Evolutionary conservation across 2,888 invertebrate species (phyloP), one percentile per base, ranked within the genome.

Genomic region (Yponomeuta cagnagella): DNA sequence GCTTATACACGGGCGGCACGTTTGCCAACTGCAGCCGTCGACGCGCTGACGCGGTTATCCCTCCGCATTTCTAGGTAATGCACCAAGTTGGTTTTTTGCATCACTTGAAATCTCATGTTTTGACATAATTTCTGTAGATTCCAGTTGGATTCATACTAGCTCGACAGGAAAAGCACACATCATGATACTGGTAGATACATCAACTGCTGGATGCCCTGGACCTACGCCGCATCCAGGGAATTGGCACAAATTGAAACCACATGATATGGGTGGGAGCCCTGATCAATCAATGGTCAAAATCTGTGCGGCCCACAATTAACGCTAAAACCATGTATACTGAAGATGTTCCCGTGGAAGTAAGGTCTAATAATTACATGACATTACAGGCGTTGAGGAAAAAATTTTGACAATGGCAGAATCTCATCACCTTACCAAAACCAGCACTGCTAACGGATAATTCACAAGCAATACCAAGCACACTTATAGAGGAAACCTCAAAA

Each of bases 391-490:
- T 76, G 15, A 71, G 74, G 74, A 72, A 73, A 76, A 75, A 75
- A 77, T 76, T 74, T 76, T 79, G 77, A 77, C 77, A 79, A 80
- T 76, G 79, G 80, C 80, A 84, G 77, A 80, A 83, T 79, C 76
- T 77, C 73, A 79, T 80, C 77, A 80, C 79, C 85, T 85, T 86
- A 86, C 84, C 84, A 70, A 77, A 76, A 79, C 76, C n/a, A 65
- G 30, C 65, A 48, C 48, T 58, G 2, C 15, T 58, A 58, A 2
- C 12, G 15, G 10, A n/a, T 37, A 64, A 70, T 48, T 31, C 37
- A 66, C 71, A 71, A 37, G 82, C 30, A 48, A 63, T 48, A 81
- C 76, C 86, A 89, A 85, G 82, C 81, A 73, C 86, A 89, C 86
- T 74, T 75, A 76, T 75, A 75, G 77, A 76, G 74, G 74, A 80